Conservation (phyloP, 2,113 vertebrate genomes). For the Ondatra zibethicus region DNA sequence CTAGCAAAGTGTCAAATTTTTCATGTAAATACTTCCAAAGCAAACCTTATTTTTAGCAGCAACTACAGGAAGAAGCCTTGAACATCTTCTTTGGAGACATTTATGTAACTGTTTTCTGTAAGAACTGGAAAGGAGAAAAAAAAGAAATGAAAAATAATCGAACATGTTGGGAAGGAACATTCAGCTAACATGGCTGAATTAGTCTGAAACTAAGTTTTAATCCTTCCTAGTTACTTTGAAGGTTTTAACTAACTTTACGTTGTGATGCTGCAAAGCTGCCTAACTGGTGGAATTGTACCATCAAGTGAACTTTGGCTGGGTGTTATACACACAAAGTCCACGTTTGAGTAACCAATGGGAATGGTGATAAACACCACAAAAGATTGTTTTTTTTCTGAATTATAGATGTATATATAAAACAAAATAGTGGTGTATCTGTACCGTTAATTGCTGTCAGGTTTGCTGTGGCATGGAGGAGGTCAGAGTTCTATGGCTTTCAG, state of each 20-base stretch:
- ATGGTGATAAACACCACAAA: not conserved
- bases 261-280: not conserved
- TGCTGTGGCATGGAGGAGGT: not conserved
- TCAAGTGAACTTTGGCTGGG: not conserved
- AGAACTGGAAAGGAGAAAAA: slow-evolving; percentile 55
- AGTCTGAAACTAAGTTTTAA: slow-evolving; percentile 9
- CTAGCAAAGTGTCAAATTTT: slow-evolving; percentile 78
- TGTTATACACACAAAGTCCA: not conserved
- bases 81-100: slow-evolving; percentile 66
- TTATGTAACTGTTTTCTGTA: slow-evolving; percentile 77
- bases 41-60: slow-evolving; percentile 77
- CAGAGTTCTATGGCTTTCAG: not conserved
- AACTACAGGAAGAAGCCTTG: slow-evolving; percentile 72
- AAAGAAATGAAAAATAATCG: slow-evolving; percentile 51
- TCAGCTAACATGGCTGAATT: slow-evolving; percentile 48
- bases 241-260: not conserved
- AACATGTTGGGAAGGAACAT: slow-evolving; percentile 30
- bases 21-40: slow-evolving; percentile 81
- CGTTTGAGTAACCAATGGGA: not conserved
- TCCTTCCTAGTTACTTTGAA: not conserved
- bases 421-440: not conserved
- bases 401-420: not conserved
- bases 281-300: not conserved
- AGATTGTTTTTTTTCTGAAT: not conserved
- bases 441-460: not conserved